Percentiles rank a stretch among this genome's conserved stretches.
phyloP scores from a whole-genome alignment of 2,113 vertebrate species.

The Myanophis thanlyinensis region DNA sequence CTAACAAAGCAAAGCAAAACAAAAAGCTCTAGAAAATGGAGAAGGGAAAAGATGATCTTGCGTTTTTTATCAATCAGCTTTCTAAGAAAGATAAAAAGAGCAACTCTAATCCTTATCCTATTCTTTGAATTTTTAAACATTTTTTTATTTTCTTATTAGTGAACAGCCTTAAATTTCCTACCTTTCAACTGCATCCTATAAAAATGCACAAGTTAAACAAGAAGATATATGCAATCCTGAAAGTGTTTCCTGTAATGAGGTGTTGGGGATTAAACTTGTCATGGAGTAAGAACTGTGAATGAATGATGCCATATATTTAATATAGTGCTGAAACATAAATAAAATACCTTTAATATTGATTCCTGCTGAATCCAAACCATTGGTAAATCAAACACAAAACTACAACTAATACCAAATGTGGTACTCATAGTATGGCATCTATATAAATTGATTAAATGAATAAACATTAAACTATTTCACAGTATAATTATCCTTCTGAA shows the following conservation, averaged over 20 bases:
- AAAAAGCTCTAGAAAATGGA: not conserved
- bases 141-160: constrained; percentile 76
- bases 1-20: not conserved
- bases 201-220: constrained; percentile 77
- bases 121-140: constrained; percentile 67
- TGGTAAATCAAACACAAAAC: constrained; percentile 67
- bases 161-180: constrained; percentile 69
- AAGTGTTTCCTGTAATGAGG: constrained; percentile 79
- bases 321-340: constrained; percentile 79
- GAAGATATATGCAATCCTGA: constrained; percentile 74
- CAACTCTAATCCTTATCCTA: constrained; percentile 66
- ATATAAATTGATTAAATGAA: not conserved
- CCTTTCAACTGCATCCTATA: constrained; percentile 75
- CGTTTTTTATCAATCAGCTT: constrained; percentile 6
- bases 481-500: constrained; percentile 48
- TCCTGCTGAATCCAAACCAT: constrained; percentile 71
- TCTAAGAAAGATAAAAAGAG: constrained; percentile 67
- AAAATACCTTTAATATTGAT: constrained; percentile 72
- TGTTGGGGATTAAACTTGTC: constrained; percentile 74
- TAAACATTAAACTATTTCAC: constrained; percentile 20
- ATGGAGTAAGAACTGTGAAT: constrained; percentile 77
- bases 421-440: not conserved
- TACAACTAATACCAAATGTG: constrained; percentile 50
- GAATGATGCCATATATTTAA: constrained; percentile 80
- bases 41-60: constrained; percentile 50